Conservation (phyloP, 2,888 invertebrate species). For the Agrochola circellaris region DNA sequence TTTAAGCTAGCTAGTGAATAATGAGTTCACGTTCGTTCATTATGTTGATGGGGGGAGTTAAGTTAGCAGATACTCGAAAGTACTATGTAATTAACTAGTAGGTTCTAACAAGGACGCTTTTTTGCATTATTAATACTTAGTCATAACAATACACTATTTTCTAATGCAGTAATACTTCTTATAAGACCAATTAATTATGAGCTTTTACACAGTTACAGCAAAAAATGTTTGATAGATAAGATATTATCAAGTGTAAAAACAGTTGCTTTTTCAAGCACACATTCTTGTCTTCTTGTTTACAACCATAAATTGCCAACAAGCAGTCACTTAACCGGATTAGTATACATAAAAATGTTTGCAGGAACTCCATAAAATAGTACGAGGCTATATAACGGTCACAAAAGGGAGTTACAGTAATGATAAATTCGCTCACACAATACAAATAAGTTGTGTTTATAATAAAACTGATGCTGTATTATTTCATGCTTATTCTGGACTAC, state of each 20-base stretch:
- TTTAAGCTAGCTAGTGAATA: constrained; percentile 49
- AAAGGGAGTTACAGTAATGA: constrained; percentile 59
- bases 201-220: no score
- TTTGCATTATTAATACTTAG: not conserved
- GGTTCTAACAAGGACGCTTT: not conserved
- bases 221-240: not conserved
- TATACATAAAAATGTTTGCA: constrained; percentile 73
- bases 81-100: not conserved
- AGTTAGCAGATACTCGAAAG: not conserved
- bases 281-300: constrained; percentile 24
- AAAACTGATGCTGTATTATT: constrained; percentile 37
- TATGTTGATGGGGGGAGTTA: constrained; percentile 19
- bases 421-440: constrained; percentile 52
- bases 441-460: constrained; percentile 51
- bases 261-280: constrained; percentile 3
- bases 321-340: constrained; percentile 72
- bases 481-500: constrained; percentile 15
- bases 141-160: not conserved
- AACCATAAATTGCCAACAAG: constrained; percentile 50
- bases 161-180: no score
- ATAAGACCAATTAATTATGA: no score
- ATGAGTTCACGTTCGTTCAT: constrained; percentile 46
- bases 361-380: constrained; percentile 68
- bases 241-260: not conserved
- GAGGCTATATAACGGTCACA: constrained; percentile 65